These are phyloP conservation scores for Nyctalus aviator DNA, from an alignment of 2,797 vertebrate species.

Conservation along the genomic window DNA sequence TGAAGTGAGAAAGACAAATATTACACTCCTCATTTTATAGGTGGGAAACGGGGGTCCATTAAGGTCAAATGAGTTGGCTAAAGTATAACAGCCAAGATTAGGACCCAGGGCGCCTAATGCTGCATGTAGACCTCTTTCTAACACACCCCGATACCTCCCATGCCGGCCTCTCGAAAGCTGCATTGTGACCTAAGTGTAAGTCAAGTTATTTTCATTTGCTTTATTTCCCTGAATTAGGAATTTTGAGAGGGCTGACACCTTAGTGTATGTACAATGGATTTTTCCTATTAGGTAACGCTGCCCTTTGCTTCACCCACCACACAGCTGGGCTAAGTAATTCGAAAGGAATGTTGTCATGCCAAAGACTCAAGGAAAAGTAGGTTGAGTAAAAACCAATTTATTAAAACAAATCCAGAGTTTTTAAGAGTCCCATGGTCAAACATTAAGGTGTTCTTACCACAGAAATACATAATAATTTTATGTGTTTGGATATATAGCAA, in stretches of 20 bases:
- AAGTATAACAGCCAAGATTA: not conserved
- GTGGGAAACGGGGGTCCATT: slow-evolving; percentile 18
- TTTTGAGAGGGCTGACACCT: slow-evolving; percentile 71
- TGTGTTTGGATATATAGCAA: slow-evolving; percentile 77
- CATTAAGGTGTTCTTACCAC: slow-evolving; percentile 76
- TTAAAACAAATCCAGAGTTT: slow-evolving; percentile 73
- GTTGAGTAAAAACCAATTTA: slow-evolving; percentile 75
- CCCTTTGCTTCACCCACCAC: slow-evolving; percentile 78
- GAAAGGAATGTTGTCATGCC: slow-evolving; percentile 76
- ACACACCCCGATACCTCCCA: not conserved
- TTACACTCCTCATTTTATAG: slow-evolving; percentile 54
- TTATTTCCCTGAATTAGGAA: slow-evolving; percentile 59
- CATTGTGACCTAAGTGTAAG: not conserved
- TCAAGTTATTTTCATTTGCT: slow-evolving; percentile 39
- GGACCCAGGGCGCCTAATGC: not conserved
- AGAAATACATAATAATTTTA: slow-evolving; percentile 82
- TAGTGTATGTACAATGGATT: slow-evolving; percentile 74
- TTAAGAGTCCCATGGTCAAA: slow-evolving; percentile 78
- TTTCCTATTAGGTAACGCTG: slow-evolving; percentile 81
- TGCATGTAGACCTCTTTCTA: not conserved
- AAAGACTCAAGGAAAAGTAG: slow-evolving; percentile 72
- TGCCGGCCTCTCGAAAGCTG: not conserved
- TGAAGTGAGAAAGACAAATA: slow-evolving; percentile 69
- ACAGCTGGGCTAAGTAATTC: slow-evolving; percentile 79
- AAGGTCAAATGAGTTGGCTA: slow-evolving; percentile 40